Evolutionary conservation across 2,888 invertebrate species (phyloP).

Genomic region (Aphodius sticticus): DNA sequence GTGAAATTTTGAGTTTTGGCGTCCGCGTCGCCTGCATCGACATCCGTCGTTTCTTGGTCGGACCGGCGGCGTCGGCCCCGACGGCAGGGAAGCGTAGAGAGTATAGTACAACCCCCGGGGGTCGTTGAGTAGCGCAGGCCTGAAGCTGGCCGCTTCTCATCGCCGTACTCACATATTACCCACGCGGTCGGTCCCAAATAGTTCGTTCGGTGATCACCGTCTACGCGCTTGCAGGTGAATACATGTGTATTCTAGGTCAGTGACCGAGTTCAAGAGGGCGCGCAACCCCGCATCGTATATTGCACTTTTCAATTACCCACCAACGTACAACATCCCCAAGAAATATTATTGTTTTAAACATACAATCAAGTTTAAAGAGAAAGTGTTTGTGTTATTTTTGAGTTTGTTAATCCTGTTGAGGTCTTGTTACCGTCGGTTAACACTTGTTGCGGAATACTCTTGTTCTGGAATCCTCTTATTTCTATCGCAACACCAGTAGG

Average conservation of each 20-base stretch:
- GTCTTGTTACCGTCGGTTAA: no score
- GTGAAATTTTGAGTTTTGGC: background rate
- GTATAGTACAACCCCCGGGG: background rate
- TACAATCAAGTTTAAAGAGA: no score
- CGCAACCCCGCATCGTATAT: background rate
- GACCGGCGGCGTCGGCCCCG: background rate
- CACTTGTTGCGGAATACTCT: no score
- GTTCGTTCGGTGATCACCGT: constrained; percentile 57
- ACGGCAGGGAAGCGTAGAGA: background rate
- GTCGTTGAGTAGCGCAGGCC: constrained; percentile 45
- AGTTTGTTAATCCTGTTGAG: no score
- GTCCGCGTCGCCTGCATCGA: background rate
- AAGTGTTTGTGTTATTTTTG: no score
- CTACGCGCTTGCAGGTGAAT: constrained; percentile 57
- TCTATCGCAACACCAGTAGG: no score
- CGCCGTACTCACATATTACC: constrained; percentile 63
- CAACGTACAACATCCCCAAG: no score
- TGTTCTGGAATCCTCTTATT: no score
- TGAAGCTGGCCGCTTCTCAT: constrained; percentile 55
- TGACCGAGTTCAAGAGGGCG: constrained; percentile 46
- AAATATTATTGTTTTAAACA: no score
- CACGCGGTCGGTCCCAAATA: constrained; percentile 56
- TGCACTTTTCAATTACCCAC: background rate
- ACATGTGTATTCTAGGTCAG: constrained; percentile 54
- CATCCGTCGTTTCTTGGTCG: background rate